These are phyloP conservation scores for Drosophila micromelanica DNA, from an alignment of 1,140 invertebrate species.

Conservation along the genomic window DNA sequence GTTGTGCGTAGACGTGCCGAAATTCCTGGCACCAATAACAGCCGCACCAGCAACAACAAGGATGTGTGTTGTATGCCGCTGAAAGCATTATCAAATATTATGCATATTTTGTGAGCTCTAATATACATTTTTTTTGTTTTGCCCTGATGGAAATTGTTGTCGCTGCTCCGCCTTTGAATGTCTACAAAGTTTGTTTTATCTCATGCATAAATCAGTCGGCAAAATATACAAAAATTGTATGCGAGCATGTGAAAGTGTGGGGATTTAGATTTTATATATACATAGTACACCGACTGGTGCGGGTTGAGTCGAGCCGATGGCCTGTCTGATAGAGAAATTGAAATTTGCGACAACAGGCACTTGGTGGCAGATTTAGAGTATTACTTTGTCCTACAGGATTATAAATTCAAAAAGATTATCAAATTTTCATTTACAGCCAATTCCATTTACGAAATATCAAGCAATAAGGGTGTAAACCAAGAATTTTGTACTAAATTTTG, in stretches of 20 bases:
- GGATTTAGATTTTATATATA: constrained; percentile 17
- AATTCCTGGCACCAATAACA: constrained; percentile 38
- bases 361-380: constrained; percentile 11
- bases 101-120: constrained; percentile 75
- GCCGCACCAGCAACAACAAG: constrained; percentile 45
- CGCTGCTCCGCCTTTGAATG: constrained; percentile 61
- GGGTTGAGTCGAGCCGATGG: constrained; percentile 26
- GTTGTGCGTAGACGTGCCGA: constrained; percentile 50
- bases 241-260: constrained; percentile 43
- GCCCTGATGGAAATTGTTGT: constrained; percentile 30
- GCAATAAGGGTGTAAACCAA: background rate
- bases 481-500: background rate
- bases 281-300: constrained; percentile 8
- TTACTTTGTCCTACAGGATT: background rate
- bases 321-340: constrained; percentile 58
- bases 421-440: constrained; percentile 6
- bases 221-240: constrained; percentile 74
- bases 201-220: constrained; percentile 78
- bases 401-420: constrained; percentile 8
- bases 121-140: constrained; percentile 65
- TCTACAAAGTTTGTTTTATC: constrained; percentile 82
- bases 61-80: constrained; percentile 60
- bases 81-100: constrained; percentile 83
- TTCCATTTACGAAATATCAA: background rate
- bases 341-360: constrained; percentile 17